These are phyloP conservation scores for Lordiphosa andalusiaca DNA, from an alignment of 2,888 invertebrate species.

Conservation along the genomic window DNA sequence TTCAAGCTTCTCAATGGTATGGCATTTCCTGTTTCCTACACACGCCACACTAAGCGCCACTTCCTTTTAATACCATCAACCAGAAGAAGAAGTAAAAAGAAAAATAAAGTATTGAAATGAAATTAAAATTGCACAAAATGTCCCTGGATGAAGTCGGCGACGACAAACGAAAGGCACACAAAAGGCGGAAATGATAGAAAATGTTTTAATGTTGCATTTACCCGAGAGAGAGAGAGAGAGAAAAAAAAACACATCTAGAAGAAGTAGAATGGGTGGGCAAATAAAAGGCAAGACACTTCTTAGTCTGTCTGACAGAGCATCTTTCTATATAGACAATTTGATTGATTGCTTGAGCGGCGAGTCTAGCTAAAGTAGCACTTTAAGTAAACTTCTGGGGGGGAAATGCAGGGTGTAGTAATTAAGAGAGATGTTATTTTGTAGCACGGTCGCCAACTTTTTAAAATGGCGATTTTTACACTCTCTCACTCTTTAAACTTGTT, in stretches of 20 bases:
- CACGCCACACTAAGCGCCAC: conserved; percentile 48
- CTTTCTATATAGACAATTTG: conserved; percentile 48
- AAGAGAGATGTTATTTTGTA: too few species aligned
- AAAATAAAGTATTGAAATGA: conserved; percentile 51
- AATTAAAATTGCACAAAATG: conserved; percentile 65
- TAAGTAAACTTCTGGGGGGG: too few species aligned
- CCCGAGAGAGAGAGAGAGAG: background rate
- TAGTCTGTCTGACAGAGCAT: conserved; percentile 12
- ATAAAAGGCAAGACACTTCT: background rate
- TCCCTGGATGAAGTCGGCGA: conserved; percentile 12
- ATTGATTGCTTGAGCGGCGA: conserved; percentile 54
- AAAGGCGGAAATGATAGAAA: conserved; percentile 68
- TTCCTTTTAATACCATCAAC: conserved; percentile 44
- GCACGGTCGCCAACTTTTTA: too few species aligned
- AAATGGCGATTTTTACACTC: too few species aligned
- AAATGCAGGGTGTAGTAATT: too few species aligned
- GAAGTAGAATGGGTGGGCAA: background rate
- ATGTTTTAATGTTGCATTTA: conserved; percentile 64
- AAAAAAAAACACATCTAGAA: background rate
- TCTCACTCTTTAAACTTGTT: too few species aligned
- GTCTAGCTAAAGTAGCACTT: too few species aligned
- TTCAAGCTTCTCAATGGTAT: conserved; percentile 30
- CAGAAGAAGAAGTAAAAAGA: conserved; percentile 26
- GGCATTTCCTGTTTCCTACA: conserved; percentile 68
- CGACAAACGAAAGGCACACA: conserved; percentile 36